Conservation (phyloP, 1,140 invertebrate genomes). For the Brachionus asplanchnoidis region DNA sequence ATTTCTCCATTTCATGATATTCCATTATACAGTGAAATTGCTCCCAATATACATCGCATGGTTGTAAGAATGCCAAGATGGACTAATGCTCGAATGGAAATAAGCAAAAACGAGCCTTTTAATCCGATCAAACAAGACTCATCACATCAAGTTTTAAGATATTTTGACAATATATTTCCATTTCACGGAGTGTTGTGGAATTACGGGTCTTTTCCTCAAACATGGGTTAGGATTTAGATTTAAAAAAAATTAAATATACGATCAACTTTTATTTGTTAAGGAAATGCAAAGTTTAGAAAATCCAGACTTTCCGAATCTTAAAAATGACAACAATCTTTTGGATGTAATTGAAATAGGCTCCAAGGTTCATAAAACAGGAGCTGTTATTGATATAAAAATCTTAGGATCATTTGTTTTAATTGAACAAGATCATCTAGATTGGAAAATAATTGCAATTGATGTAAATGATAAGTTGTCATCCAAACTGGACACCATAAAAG, state of each 20-base stretch:
- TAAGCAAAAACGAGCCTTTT: conserved; percentile 70
- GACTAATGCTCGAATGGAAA: conserved; percentile 99
- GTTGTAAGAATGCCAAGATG: conserved; percentile 96
- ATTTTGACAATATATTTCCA: conserved; percentile 95
- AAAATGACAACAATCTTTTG: conserved; percentile 96
- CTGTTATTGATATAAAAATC: conserved; percentile 83
- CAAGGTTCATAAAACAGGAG: conserved; percentile 69
- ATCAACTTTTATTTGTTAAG: background rate
- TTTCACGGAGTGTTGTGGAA: conserved; percentile 99
- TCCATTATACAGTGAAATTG: conserved; percentile 70
- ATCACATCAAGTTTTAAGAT: conserved; percentile 90
- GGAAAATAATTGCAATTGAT: conserved; percentile 93
- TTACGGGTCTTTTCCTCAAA: conserved; percentile 94
- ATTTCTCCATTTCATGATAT: conserved; percentile 99
- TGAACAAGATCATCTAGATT: conserved; percentile 92
- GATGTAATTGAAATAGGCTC: conserved; percentile 95
- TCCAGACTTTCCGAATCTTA: conserved; percentile 79
- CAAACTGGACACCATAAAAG: conserved; percentile 75
- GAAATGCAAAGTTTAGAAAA: conserved; percentile 65
- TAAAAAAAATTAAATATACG: background rate
- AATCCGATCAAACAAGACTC: conserved; percentile 98
- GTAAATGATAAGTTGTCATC: conserved; percentile 79
- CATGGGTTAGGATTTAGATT: conserved; percentile 64
- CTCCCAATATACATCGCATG: conserved; percentile 70
- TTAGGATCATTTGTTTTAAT: conserved; percentile 82